phyloP scores from a whole-genome alignment of 2,113 vertebrate species.

The Accipiter cooperii region DNA sequence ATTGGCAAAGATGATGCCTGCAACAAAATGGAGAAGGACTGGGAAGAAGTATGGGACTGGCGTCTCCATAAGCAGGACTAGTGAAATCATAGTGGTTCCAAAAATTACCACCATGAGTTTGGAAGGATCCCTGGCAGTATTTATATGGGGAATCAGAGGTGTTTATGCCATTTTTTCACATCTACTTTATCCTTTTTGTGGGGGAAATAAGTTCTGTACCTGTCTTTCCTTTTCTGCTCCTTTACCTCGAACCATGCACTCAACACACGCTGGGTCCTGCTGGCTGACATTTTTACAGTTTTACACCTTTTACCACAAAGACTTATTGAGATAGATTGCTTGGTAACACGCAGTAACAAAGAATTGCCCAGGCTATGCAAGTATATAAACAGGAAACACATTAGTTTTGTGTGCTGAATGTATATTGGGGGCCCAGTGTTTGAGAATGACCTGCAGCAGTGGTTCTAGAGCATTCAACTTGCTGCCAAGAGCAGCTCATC shows the following conservation, averaged over 20 bases:
- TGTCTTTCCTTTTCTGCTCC: not conserved
- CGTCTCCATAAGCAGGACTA: not conserved
- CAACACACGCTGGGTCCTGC: not conserved
- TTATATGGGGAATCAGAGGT: not conserved
- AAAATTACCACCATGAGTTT: not conserved
- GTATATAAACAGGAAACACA: not conserved
- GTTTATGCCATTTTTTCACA: not conserved
- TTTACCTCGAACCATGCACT: not conserved
- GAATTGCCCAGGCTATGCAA: not conserved
- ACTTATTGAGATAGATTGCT: not conserved
- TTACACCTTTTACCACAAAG: not conserved
- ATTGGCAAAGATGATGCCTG: conserved; percentile 45
- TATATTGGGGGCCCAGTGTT: not conserved
- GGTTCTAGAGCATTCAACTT: not conserved
- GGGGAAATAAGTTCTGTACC: not conserved
- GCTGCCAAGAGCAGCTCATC: not conserved
- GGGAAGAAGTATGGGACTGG: not conserved
- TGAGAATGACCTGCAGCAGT: not conserved
- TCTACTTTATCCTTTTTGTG: not conserved
- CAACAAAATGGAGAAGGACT: not conserved
- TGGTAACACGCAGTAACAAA: not conserved
- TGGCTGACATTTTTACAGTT: not conserved
- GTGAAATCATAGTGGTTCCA: not conserved
- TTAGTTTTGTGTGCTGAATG: not conserved
- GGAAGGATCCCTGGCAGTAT: not conserved